Conservation (phyloP, 2,113 vertebrate species). For the Pao palembangensis region DNA sequence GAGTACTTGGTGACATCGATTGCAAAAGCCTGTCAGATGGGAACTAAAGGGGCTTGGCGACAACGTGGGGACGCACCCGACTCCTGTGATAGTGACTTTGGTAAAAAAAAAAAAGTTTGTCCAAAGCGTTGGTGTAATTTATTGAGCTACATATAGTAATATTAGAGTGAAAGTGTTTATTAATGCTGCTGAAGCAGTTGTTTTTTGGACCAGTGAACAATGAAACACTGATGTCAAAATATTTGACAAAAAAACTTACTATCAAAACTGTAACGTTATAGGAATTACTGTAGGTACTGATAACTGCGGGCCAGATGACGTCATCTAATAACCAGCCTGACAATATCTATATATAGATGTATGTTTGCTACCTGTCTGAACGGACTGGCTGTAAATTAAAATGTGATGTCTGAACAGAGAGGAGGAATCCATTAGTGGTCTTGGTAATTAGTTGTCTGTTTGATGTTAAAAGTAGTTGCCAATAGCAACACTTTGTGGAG, state of each 20-base stretch:
- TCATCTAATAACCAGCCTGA: no score
- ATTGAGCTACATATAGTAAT: no score
- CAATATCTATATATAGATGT: no score
- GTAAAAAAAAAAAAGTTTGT: slow-evolving; percentile 68
- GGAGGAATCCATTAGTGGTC: not conserved
- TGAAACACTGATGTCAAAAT: no score
- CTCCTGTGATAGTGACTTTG: slow-evolving; percentile 87
- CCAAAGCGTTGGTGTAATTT: not conserved
- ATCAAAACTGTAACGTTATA: no score
- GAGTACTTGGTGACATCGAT: slow-evolving; percentile 97
- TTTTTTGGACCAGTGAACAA: no score
- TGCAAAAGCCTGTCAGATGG: slow-evolving; percentile 92
- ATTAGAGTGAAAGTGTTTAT: no score
- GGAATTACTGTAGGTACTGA: no score
- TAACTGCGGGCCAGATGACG: no score
- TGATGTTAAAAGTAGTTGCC: slow-evolving; percentile 2
- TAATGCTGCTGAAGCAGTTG: no score
- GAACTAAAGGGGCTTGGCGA: slow-evolving; percentile 64
- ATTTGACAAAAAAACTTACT: no score
- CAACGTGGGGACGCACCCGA: slow-evolving; percentile 80
- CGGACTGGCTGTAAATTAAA: not conserved
- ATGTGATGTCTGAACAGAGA: slow-evolving; percentile 7
- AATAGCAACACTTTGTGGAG: slow-evolving; percentile 12
- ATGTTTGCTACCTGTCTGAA: no score
- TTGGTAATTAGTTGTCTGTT: slow-evolving; percentile 13